phyloP scores from a whole-genome alignment of 2,888 invertebrate species.

The Ichneumoninae sp. region DNA sequence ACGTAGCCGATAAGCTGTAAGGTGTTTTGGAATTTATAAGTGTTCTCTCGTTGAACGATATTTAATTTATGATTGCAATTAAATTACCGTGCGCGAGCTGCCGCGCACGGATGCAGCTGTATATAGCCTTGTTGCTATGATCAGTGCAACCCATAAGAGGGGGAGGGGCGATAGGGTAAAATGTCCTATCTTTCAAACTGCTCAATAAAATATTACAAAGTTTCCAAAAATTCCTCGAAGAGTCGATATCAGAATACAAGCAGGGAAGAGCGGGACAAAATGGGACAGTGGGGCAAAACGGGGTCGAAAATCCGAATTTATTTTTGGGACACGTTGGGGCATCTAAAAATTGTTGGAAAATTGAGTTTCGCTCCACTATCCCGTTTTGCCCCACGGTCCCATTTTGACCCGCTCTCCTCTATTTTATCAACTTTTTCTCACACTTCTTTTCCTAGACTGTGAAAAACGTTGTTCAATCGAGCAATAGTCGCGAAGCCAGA shows the following conservation, averaged over 20 bases:
- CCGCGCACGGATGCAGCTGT: constrained; percentile 11
- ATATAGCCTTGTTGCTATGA: constrained; percentile 24
- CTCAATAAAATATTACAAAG: background rate
- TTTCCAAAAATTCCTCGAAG: background rate
- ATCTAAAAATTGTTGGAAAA: background rate
- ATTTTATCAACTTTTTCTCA: no score
- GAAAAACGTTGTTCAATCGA: no score
- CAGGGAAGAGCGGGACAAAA: no score
- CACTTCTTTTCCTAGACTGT: no score
- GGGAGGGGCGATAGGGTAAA: no score
- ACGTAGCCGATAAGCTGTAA: constrained; percentile 42
- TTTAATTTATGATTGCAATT: constrained; percentile 72
- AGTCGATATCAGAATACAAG: background rate
- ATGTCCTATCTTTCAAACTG: background rate
- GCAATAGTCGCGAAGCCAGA: no score
- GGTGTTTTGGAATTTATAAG: constrained; percentile 60
- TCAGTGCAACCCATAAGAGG: background rate
- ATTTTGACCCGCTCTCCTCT: constrained; percentile 16
- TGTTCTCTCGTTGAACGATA: constrained; percentile 64
- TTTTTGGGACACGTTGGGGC: no score
- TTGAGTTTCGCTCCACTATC: no score
- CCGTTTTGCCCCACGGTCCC: background rate
- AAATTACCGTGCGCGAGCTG: constrained; percentile 64
- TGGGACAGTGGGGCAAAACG: no score
- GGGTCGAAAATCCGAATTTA: no score